Evolutionary conservation across 2,113 vertebrate genomes (phyloP).

Genomic region (Amblyopsis rosae): DNA sequence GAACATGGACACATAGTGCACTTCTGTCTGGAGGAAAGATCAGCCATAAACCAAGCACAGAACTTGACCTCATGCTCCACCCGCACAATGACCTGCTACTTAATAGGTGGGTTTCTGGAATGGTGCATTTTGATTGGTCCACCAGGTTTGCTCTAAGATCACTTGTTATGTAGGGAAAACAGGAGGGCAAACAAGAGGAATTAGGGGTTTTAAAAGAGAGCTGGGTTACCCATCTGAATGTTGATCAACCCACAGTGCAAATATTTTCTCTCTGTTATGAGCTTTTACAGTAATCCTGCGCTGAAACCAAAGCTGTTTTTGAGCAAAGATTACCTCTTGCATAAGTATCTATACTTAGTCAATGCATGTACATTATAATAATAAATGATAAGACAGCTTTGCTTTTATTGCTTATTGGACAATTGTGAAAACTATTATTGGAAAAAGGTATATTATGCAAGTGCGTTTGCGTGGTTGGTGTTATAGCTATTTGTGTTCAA

Average conservation of each 20-base stretch:
- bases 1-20: slow-evolving; percentile 39
- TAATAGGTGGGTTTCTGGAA: slow-evolving; percentile 27
- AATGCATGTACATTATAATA: not conserved
- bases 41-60: slow-evolving; percentile 45
- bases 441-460: not conserved
- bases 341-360: slow-evolving; percentile 1
- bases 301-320: slow-evolving; percentile 14
- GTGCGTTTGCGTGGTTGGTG: too few species aligned
- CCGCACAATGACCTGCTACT: slow-evolving; percentile 32
- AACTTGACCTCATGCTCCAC: slow-evolving; percentile 22
- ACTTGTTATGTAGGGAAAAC: slow-evolving; percentile 28
- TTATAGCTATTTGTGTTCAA: too few species aligned
- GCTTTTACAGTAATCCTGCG: slow-evolving; percentile 11
- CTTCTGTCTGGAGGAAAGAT: slow-evolving; percentile 53
- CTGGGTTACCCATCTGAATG: slow-evolving; percentile 30
- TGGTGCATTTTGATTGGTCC: not conserved
- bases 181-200: slow-evolving; percentile 4
- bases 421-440: not conserved
- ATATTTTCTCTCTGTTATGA: slow-evolving; percentile 37
- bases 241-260: slow-evolving; percentile 35
- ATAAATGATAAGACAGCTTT: not conserved
- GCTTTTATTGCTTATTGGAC: not conserved
- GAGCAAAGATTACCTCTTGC: not conserved
- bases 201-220: slow-evolving; percentile 15
- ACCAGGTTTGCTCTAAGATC: slow-evolving; percentile 26